Evolutionary conservation across 2,888 invertebrate genomes (phyloP).

Genomic region (Drosophila conformis): DNA sequence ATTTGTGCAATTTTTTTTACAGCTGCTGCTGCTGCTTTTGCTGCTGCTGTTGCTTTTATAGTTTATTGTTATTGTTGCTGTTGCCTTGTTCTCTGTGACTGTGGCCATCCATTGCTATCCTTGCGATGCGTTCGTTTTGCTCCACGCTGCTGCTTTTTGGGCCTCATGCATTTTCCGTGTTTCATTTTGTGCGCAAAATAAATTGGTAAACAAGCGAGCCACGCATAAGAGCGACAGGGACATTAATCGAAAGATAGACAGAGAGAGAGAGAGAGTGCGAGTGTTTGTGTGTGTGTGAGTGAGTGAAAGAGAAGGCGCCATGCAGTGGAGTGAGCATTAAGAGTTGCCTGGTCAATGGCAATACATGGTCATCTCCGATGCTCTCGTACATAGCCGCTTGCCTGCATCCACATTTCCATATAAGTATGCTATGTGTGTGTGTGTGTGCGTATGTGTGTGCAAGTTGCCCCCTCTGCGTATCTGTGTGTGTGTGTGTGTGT

Average conservation of each 20-base stretch:
- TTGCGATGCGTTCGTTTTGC: slow-evolving; percentile 29
- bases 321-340: slow-evolving; percentile 11
- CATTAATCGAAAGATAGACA: slow-evolving; percentile 13
- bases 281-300: background rate
- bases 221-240: slow-evolving; percentile 50
- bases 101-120: slow-evolving; percentile 46
- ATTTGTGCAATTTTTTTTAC: slow-evolving; percentile 55
- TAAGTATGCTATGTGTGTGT: background rate
- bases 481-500: slow-evolving; percentile 20
- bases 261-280: slow-evolving; percentile 4
- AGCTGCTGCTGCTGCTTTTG: slow-evolving; percentile 25
- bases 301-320: slow-evolving; percentile 9
- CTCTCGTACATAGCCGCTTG: slow-evolving; percentile 65
- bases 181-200: slow-evolving; percentile 81
- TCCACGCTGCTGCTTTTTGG: slow-evolving; percentile 46
- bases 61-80: slow-evolving; percentile 19
- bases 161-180: slow-evolving; percentile 80
- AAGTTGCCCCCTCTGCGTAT: background rate
- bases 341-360: slow-evolving; percentile 68
- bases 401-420: slow-evolving; percentile 20
- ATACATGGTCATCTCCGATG: slow-evolving; percentile 62
- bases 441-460: background rate
- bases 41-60: slow-evolving; percentile 19
- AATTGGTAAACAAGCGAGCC: slow-evolving; percentile 77
- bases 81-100: slow-evolving; percentile 30